Conservation (phyloP, 2,113 vertebrate species). For the Willisornis vidua region DNA sequence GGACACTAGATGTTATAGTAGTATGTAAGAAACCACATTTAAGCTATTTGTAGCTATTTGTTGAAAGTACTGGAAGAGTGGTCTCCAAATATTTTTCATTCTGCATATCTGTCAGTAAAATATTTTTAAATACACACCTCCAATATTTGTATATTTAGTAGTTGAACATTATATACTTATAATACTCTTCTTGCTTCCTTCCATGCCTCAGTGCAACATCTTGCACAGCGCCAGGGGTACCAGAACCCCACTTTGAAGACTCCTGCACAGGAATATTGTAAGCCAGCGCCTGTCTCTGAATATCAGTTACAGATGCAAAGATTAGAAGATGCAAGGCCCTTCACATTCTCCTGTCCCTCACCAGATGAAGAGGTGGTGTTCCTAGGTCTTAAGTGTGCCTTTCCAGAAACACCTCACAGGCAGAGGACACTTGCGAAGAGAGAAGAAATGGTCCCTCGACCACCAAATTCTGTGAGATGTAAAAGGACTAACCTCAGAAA, state of each 20-base stretch:
- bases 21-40: not conserved
- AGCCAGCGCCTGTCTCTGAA: not conserved
- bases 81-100: not conserved
- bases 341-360: not conserved
- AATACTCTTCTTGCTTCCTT: not conserved
- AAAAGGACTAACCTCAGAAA: not conserved
- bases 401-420: constrained; percentile 40
- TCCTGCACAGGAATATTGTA: not conserved
- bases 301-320: not conserved
- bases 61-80: not conserved
- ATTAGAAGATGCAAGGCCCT: not conserved
- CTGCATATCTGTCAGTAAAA: not conserved
- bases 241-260: not conserved
- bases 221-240: rapidly evolving
- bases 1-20: not conserved
- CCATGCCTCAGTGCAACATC: rapidly evolving
- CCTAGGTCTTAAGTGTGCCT: not conserved
- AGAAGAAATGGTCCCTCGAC: constrained; percentile 49
- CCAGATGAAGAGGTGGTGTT: not conserved
- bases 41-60: not conserved
- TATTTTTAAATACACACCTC: not conserved
- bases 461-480: not conserved
- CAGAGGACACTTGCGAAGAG: constrained; percentile 68
- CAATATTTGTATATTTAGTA: not conserved
- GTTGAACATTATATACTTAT: not conserved